A percentile compares a stretch with the other conserved stretches of the same genome.
Conservation (phyloP, 2,888 invertebrate species). For the Stenichneumon culpator region DNA sequence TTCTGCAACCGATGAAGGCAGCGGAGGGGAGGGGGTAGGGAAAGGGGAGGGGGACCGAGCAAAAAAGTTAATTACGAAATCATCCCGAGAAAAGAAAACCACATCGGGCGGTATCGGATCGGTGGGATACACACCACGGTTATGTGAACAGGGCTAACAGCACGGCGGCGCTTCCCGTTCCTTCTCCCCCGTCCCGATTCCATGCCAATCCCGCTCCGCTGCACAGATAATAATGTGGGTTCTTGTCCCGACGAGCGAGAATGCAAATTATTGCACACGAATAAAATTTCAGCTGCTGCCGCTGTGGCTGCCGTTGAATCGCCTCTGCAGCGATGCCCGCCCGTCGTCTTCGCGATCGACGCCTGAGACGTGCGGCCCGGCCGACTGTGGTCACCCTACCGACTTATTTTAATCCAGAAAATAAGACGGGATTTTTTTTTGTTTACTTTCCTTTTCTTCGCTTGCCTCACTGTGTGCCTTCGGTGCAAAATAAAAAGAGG, state of each 20-base stretch:
- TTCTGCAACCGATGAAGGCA: slow-evolving; percentile 25
- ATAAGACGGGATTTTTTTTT: slow-evolving; percentile 57
- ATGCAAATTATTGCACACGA: slow-evolving; percentile 82
- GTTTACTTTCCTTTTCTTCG: background rate
- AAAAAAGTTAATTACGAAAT: slow-evolving; percentile 82
- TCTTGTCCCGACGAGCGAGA: slow-evolving; percentile 79
- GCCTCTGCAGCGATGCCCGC: slow-evolving; percentile 36
- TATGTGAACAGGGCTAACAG: background rate
- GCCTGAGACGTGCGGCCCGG: slow-evolving; percentile 24
- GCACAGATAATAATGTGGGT: slow-evolving; percentile 81
- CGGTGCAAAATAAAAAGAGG: too few relatives aligned
- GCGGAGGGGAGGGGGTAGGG: too few relatives aligned
- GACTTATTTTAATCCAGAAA: slow-evolving; percentile 70
- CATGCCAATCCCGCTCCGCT: slow-evolving; percentile 77
- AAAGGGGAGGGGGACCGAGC: slow-evolving; percentile 30
- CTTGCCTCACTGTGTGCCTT: too few relatives aligned
- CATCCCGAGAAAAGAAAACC: slow-evolving; percentile 77
- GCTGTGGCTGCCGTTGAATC: slow-evolving; percentile 18
- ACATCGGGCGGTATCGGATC: slow-evolving; percentile 59
- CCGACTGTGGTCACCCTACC: slow-evolving; percentile 69
- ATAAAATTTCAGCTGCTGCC: slow-evolving; percentile 78
- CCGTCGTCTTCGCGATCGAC: slow-evolving; percentile 15
- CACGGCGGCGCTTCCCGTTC: background rate
- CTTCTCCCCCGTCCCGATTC: slow-evolving; percentile 69
- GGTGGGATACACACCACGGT: background rate